These are phyloP conservation scores for Drosophila melanica DNA, from an alignment of 1,140 invertebrate species.

Conservation along the genomic window DNA sequence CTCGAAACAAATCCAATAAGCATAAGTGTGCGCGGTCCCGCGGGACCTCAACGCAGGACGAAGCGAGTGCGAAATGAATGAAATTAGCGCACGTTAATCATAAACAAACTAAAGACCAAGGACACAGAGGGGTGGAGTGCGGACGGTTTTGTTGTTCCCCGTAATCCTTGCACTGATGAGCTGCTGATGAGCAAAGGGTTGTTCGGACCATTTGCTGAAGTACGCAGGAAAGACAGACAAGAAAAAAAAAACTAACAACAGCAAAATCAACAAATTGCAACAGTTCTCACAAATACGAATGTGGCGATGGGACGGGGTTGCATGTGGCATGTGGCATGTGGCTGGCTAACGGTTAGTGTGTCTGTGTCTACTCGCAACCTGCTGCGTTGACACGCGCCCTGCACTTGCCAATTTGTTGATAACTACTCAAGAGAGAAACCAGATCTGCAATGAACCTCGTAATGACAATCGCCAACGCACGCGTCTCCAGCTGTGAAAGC, in stretches of 20 bases:
- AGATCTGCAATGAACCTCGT: constrained; percentile 13
- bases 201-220: constrained; percentile 18
- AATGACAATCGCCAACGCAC: constrained; percentile 33
- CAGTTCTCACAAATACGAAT: constrained; percentile 62
- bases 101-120: constrained; percentile 64
- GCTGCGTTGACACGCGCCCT: constrained; percentile 67
- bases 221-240: neutral
- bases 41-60: constrained; percentile 30
- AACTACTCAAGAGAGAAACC: constrained; percentile 69
- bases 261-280: constrained; percentile 73
- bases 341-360: constrained; percentile 2
- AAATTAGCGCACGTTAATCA: constrained; percentile 81
- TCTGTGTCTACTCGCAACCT: constrained; percentile 46
- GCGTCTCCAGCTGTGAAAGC: constrained; percentile 28
- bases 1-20: constrained; percentile 65
- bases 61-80: constrained; percentile 70
- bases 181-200: constrained; percentile 47
- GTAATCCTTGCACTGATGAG: constrained; percentile 17
- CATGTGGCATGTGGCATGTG: neutral
- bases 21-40: constrained; percentile 68
- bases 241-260: constrained; percentile 9
- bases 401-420: constrained; percentile 76
- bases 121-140: neutral
- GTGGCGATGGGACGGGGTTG: neutral
- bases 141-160: neutral